A percentile compares a stretch with the other conserved stretches of the same genome.
These are phyloP conservation scores for Porites evermanni DNA, from an alignment of 92 coral and sea anemone genomes.

Conservation along the genomic window DNA sequence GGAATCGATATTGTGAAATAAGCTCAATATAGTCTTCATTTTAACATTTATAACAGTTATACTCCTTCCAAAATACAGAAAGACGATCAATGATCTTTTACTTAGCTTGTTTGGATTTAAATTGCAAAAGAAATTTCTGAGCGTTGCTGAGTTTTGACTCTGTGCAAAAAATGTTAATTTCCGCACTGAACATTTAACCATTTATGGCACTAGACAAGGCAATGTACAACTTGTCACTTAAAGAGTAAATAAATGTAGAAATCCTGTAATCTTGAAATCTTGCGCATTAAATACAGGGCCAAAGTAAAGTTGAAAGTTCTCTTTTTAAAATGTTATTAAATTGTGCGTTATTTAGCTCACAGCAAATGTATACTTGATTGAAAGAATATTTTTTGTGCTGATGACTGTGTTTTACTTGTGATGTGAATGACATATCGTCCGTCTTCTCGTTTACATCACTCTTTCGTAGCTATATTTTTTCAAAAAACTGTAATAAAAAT, in stretches of 20 bases:
- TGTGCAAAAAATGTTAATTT: background rate
- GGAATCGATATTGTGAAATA: conserved; percentile 4
- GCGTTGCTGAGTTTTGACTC: background rate
- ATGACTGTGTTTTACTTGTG: no score
- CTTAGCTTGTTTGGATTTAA: background rate
- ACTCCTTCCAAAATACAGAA: background rate
- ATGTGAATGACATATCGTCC: no score
- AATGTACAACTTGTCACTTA: background rate
- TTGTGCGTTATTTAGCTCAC: no score
- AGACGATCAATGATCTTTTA: background rate
- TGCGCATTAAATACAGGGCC: no score
- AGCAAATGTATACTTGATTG: no score
- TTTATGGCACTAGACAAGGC: background rate
- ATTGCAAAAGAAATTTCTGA: background rate
- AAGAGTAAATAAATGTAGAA: background rate
- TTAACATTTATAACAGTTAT: background rate
- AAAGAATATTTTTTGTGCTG: no score
- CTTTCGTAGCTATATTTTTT: no score
- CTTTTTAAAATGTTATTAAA: no score
- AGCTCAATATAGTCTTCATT: background rate
- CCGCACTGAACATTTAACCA: background rate
- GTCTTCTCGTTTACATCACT: no score
- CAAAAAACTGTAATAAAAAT: no score
- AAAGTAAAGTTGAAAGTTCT: no score
- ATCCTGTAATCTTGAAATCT: no score